phyloP scores from a whole-genome alignment of 2,888 invertebrate species.

The Thysanoteuthis rhombus region DNA sequence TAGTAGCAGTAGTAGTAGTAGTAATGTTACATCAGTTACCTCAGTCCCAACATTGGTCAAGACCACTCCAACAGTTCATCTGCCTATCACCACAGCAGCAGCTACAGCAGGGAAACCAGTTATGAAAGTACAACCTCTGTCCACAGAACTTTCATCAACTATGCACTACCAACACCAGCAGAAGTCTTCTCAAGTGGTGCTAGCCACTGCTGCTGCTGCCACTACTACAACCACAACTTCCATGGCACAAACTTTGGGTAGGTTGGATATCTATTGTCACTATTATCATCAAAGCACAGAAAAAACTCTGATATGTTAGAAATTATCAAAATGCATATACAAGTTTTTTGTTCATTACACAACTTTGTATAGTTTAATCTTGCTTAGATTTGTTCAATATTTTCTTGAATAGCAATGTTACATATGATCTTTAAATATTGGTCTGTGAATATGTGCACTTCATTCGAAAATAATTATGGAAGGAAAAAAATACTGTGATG shows the following conservation, averaged over 20 bases:
- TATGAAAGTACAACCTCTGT: constrained; percentile 63
- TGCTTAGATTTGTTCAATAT: no score
- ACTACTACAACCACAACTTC: constrained; percentile 37
- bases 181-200: constrained; percentile 36
- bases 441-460: no score
- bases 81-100: constrained; percentile 40
- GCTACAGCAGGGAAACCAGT: constrained; percentile 51
- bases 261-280: neutral
- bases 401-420: no score
- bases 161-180: constrained; percentile 37
- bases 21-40: constrained; percentile 13
- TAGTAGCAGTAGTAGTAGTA: neutral
- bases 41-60: constrained; percentile 39
- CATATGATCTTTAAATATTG: no score
- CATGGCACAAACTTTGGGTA: constrained; percentile 1
- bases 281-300: neutral
- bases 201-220: constrained; percentile 49
- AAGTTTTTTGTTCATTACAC: no score
- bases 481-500: no score
- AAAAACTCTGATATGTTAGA: neutral
- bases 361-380: no score
- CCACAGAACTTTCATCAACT: constrained; percentile 35
- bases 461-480: no score
- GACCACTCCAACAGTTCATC: constrained; percentile 43
- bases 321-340: neutral